Evolutionary conservation across 2,113 vertebrate genomes (phyloP).

Genomic region (Clarias macrocephalus): DNA sequence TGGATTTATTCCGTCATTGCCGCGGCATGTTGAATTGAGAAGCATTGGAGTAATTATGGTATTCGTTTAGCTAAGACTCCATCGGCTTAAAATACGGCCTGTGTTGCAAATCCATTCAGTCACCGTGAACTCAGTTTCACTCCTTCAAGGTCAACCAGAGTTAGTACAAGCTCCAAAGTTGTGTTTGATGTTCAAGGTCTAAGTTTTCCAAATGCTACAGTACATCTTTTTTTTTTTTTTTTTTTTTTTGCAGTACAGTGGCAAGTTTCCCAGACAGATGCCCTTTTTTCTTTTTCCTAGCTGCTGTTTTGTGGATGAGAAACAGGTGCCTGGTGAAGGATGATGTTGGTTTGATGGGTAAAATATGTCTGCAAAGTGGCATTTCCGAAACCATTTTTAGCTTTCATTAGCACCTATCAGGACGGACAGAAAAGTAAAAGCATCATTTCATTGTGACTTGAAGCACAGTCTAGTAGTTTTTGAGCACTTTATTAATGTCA

Average conservation of each 20-base stretch:
- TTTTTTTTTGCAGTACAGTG: neutral
- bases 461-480: neutral
- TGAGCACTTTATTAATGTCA: neutral
- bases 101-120: conserved; percentile 23
- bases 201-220: neutral
- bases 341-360: neutral
- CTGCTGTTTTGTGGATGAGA: neutral
- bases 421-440: neutral
- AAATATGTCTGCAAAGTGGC: neutral
- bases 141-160: conserved; percentile 22
- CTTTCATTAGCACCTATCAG: neutral
- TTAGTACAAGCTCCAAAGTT: neutral
- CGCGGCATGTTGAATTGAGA: conserved; percentile 42
- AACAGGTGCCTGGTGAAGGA: neutral
- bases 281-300: neutral
- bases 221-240: neutral
- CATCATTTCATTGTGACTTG: neutral
- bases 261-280: conserved; percentile 14
- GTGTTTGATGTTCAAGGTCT: neutral
- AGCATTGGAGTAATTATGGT: conserved; percentile 46
- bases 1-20: conserved; percentile 52
- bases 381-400: neutral
- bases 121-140: neutral
- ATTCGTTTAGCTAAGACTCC: conserved; percentile 34
- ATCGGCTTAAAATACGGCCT: conserved; percentile 31